Percentiles rank a stretch among this genome's conserved stretches.
Evolutionary conservation across 2,888 invertebrate species (phyloP).

Genomic region (Aleiodes leptofemur): DNA sequence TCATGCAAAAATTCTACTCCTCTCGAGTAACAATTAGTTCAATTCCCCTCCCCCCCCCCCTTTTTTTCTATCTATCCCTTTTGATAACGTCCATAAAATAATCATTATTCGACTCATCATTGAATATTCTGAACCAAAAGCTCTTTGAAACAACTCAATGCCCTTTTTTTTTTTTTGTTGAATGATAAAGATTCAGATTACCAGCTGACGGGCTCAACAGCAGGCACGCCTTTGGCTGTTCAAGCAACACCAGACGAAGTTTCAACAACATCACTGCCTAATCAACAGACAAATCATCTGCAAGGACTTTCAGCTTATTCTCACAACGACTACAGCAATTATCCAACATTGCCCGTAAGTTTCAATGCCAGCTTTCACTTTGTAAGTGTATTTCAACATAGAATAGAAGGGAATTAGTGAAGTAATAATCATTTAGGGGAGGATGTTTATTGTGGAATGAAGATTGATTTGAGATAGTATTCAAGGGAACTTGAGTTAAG

Average conservation of each 20-base stretch:
- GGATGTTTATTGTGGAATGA: background rate
- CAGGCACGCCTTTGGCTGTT: conserved; percentile 80
- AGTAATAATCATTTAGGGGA: background rate
- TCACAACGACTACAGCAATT: conserved; percentile 72
- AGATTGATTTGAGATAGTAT: background rate
- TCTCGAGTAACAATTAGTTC: background rate
- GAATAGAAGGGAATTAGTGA: background rate
- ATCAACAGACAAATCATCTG: conserved; percentile 70
- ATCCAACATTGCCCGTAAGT: conserved; percentile 73
- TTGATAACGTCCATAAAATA: background rate
- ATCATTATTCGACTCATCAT: conserved; percentile 18
- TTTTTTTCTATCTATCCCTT: background rate
- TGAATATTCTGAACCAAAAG: background rate
- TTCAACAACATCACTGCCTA: conserved; percentile 67
- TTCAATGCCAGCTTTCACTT: conserved; percentile 58
- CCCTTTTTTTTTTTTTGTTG: conserved; percentile 13
- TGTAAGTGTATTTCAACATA: background rate
- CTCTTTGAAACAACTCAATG: background rate
- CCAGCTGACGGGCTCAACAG: conserved; percentile 82
- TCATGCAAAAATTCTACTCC: too few relatives aligned
- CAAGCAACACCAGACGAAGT: conserved; percentile 73
- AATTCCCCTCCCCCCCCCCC: background rate
- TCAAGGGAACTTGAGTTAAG: too few relatives aligned
- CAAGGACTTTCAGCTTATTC: conserved; percentile 68
- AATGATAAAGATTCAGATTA: conserved; percentile 81